Evolutionary conservation across 2,113 vertebrate species (phyloP).

Genomic region (Engraulis encrasicolus): DNA sequence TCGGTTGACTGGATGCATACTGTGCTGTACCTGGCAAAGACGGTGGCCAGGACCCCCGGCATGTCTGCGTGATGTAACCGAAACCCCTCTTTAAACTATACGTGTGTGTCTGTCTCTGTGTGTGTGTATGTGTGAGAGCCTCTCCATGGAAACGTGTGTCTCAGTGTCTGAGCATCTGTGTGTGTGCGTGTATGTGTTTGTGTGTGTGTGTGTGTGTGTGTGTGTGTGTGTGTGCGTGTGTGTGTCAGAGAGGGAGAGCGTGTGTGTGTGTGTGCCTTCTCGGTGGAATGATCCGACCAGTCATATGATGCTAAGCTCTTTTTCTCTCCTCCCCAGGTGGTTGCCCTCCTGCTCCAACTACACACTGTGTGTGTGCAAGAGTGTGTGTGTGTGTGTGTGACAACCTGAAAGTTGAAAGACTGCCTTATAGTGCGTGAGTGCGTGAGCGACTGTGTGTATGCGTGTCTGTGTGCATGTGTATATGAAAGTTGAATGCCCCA

Average conservation of each 20-base stretch:
- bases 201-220: constrained; percentile 17
- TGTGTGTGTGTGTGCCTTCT: not conserved
- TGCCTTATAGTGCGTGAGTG: not conserved
- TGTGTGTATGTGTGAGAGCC: not conserved
- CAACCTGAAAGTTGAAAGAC: too few relatives aligned
- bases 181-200: not conserved
- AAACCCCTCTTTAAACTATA: not conserved
- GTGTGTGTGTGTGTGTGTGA: too few relatives aligned
- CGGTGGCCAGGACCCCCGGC: not conserved
- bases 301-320: constrained; percentile 27
- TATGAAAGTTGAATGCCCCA: too few relatives aligned
- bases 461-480: not conserved
- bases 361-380: not conserved
- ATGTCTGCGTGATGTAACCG: not conserved
- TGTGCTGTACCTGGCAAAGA: not conserved
- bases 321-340: constrained; percentile 48
- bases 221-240: constrained; percentile 22
- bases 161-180: too few relatives aligned
- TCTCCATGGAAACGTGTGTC: too few relatives aligned
- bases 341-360: constrained; percentile 37
- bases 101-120: not conserved
- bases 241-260: too few relatives aligned
- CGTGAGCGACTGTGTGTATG: not conserved
- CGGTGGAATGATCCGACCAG: not conserved
- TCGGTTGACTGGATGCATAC: not conserved